Evolutionary conservation across 2,797 vertebrate species (phyloP).

Genomic region (Periparus ater): DNA sequence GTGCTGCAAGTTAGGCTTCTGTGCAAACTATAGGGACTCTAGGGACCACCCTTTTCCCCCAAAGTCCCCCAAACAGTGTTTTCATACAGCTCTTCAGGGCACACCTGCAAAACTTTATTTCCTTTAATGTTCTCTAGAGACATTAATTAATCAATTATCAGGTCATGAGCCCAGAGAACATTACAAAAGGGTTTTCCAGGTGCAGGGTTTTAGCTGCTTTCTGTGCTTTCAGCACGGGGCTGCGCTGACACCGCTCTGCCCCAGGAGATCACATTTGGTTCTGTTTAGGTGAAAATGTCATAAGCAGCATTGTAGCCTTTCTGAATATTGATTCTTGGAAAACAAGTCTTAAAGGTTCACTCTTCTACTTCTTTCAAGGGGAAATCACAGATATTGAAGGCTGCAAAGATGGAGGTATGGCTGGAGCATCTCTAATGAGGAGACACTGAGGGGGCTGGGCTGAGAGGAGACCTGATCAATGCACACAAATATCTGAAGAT

Average conservation of each 20-base stretch:
- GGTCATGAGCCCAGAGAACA: background rate
- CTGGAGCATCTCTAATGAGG: background rate
- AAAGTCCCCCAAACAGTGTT: background rate
- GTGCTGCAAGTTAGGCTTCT: background rate
- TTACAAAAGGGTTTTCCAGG: background rate
- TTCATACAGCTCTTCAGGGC: background rate
- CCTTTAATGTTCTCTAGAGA: background rate
- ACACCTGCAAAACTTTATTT: background rate
- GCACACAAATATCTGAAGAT: background rate
- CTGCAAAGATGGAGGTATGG: background rate
- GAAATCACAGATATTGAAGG: conserved; percentile 7
- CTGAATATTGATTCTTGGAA: conserved; percentile 23
- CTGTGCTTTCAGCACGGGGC: background rate
- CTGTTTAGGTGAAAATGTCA: background rate
- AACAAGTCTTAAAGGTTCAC: background rate
- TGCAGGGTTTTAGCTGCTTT: background rate
- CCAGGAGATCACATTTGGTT: background rate
- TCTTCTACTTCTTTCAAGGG: conserved; percentile 33
- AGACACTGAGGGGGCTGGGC: background rate
- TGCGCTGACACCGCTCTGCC: background rate
- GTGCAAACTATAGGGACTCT: background rate
- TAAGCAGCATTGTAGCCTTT: background rate
- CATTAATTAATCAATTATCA: conserved; percentile 19
- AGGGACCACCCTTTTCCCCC: background rate
- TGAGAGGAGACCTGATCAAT: background rate